These are phyloP conservation scores for Musca domestica DNA, from an alignment of 1,140 invertebrate species.

Conservation along the genomic window DNA sequence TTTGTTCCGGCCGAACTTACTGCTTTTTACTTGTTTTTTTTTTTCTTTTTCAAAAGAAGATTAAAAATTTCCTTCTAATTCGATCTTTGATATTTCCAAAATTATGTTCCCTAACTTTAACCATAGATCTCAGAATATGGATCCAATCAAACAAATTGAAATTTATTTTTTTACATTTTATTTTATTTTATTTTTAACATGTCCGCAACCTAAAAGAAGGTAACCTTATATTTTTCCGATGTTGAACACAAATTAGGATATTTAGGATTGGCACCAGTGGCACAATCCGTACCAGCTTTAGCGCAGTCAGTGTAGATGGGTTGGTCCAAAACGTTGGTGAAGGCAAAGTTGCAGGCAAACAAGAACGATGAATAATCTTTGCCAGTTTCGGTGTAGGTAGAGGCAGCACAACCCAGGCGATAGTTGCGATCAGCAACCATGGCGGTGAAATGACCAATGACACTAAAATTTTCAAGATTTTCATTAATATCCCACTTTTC, in stretches of 20 bases:
- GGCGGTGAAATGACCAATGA: conserved; percentile 42
- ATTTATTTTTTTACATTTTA: too few species aligned
- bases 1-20: too few species aligned
- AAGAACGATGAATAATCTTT: conserved; percentile 5
- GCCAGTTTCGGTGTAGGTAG: conserved; percentile 1
- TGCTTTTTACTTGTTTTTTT: too few species aligned
- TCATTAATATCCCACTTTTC: neutral
- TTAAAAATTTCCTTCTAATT: too few species aligned
- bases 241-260: conserved; percentile 40
- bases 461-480: conserved; percentile 23
- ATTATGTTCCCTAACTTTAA: too few species aligned
- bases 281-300: conserved; percentile 34
- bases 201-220: too few species aligned
- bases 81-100: too few species aligned
- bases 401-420: conserved; percentile 35
- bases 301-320: conserved; percentile 39
- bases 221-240: conserved; percentile 33
- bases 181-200: too few species aligned
- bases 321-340: conserved; percentile 39
- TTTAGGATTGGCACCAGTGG: conserved; percentile 36
- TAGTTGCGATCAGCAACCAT: conserved; percentile 43
- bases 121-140: too few species aligned
- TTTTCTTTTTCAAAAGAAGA: too few species aligned
- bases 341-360: conserved; percentile 41
- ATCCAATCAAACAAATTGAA: too few species aligned